Evolutionary conservation across 2,797 vertebrate genomes (phyloP).

Genomic region (Sebastes vulpes): DNA sequence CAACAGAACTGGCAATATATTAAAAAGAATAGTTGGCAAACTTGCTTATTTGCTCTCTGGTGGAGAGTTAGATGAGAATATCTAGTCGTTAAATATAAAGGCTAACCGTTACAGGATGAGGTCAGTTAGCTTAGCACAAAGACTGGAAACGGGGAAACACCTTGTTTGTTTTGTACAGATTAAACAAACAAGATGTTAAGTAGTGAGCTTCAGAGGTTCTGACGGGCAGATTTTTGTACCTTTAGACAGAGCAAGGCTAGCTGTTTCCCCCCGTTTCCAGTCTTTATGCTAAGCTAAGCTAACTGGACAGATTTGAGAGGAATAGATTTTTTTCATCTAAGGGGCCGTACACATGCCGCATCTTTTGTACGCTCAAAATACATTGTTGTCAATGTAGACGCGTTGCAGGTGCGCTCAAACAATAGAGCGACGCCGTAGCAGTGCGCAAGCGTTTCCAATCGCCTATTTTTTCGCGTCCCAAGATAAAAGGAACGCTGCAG

Average conservation of each 20-base stretch:
- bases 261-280: background rate
- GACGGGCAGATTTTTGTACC: background rate
- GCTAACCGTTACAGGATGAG: background rate
- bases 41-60: background rate
- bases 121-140: background rate
- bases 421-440: accelerated
- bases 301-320: background rate
- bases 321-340: background rate
- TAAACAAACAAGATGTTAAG: background rate
- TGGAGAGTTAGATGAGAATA: background rate
- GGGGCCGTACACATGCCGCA: no score
- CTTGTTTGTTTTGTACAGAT: background rate
- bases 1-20: background rate
- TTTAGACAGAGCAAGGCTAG: background rate
- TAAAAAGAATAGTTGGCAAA: background rate
- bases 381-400: no score
- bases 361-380: no score
- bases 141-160: background rate
- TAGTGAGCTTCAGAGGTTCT: background rate
- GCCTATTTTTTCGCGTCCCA: no score
- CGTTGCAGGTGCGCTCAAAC: no score
- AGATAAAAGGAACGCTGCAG: no score
- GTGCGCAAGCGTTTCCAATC: no score
- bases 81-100: background rate
- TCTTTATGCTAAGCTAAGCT: constrained; percentile 1